Evolutionary conservation across 2,797 vertebrate species (phyloP).

Genomic region (Lycodopsis pacificus): DNA sequence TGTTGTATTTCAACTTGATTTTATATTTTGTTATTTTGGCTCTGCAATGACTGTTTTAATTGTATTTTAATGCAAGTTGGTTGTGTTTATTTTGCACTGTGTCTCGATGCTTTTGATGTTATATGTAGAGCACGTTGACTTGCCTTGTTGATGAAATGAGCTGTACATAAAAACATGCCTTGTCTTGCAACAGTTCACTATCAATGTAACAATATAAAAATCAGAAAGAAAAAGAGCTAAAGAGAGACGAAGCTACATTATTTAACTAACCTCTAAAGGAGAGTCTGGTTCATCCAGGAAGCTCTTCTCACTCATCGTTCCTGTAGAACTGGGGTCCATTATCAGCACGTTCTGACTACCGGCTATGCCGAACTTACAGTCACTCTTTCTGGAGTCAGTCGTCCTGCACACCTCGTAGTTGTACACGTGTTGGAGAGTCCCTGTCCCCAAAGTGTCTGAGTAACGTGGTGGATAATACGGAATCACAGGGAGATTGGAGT

Average conservation of each 20-base stretch:
- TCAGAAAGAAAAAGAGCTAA: not conserved
- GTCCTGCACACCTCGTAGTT: conserved; percentile 42
- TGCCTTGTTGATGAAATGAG: not conserved
- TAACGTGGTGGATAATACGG: conserved; percentile 68
- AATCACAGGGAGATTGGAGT: conserved; percentile 60
- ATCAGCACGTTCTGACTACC: too few relatives aligned
- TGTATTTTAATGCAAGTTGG: not conserved
- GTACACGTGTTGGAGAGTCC: conserved; percentile 45
- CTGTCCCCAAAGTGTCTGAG: conserved; percentile 59
- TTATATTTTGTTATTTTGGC: not conserved
- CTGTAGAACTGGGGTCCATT: conserved; percentile 3
- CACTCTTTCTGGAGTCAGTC: not conserved
- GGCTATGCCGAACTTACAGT: too few relatives aligned
- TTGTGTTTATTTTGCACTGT: not conserved
- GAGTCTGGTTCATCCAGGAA: too few relatives aligned
- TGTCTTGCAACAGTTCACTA: not conserved
- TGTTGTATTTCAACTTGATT: not conserved
- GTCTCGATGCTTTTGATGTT: not conserved
- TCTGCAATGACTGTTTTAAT: not conserved
- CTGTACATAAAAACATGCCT: not conserved
- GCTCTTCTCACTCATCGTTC: too few relatives aligned
- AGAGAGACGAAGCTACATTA: not conserved
- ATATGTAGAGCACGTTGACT: not conserved
- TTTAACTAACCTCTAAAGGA: not conserved
- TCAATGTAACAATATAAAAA: not conserved